Conservation (phyloP, 2,113 vertebrate genomes). For the Apus apus region DNA sequence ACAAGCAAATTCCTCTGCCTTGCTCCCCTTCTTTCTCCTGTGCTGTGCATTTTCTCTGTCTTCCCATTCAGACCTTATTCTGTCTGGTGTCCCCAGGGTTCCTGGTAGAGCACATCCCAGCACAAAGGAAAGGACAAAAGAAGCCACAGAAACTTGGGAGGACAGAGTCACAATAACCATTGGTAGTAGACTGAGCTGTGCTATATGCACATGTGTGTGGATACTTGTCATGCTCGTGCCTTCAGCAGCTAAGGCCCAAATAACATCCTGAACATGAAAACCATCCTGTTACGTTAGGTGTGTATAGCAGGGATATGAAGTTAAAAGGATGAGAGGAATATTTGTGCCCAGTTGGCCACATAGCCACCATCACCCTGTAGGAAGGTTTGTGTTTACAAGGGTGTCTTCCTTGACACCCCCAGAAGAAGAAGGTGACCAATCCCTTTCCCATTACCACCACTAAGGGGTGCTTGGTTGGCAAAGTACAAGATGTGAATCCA, state of each 20-base stretch:
- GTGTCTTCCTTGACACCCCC: not conserved
- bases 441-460: not conserved
- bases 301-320: not conserved
- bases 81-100: not conserved
- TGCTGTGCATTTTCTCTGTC: fast-evolving
- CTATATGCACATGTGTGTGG: fast-evolving
- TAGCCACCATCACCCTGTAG: not conserved
- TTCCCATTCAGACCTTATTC: not conserved
- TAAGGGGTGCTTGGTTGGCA: not conserved
- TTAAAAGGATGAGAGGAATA: not conserved
- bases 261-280: not conserved
- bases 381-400: not conserved
- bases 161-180: not conserved
- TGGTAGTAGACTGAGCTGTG: not conserved
- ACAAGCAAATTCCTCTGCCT: not conserved
- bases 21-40: not conserved
- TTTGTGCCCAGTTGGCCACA: not conserved
- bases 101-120: not conserved
- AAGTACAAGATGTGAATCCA: not conserved
- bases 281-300: not conserved
- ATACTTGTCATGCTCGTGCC: not conserved
- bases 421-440: not conserved
- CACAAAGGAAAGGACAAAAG: not conserved
- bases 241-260: not conserved
- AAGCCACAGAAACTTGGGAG: not conserved